Percentiles rank a stretch among this genome's conserved stretches.
Conservation (phyloP, 2,797 vertebrate genomes). For the Hydrophis major region DNA sequence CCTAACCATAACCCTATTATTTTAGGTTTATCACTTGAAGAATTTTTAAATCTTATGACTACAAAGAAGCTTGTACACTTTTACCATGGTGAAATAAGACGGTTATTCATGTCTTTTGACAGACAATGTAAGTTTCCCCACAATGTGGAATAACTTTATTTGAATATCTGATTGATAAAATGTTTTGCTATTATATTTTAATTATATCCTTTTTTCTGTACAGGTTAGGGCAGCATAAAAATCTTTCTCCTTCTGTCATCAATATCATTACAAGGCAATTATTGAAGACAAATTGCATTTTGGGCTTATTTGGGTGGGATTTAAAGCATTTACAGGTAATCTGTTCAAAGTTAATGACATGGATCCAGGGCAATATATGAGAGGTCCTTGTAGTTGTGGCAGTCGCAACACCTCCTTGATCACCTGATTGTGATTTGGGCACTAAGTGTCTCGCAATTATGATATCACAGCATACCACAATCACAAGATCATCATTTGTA, state of each 20-base stretch:
- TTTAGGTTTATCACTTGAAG: conserved; percentile 67
- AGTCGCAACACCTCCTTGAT: not conserved
- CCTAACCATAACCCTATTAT: conserved; percentile 32
- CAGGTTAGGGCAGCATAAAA: not conserved
- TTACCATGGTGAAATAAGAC: conserved; percentile 62
- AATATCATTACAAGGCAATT: not conserved
- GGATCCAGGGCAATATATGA: not conserved
- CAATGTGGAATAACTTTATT: not conserved
- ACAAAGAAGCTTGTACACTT: conserved; percentile 66
- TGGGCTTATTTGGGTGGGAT: not conserved
- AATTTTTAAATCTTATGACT: conserved; percentile 68
- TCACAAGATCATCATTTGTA: not conserved
- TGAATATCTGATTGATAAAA: not conserved
- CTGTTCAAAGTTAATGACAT: not conserved
- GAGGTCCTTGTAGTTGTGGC: not conserved
- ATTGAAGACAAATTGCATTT: not conserved
- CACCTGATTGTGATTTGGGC: not conserved
- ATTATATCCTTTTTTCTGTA: not conserved
- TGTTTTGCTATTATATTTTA: not conserved
- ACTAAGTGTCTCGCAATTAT: not conserved
- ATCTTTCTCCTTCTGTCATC: not conserved
- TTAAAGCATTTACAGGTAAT: not conserved
- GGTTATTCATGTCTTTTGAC: conserved; percentile 75
- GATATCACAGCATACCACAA: not conserved
- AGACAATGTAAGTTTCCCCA: conserved; percentile 64